phyloP scores from a whole-genome alignment of 2,797 vertebrate genomes.

The Chelon labrosus region DNA sequence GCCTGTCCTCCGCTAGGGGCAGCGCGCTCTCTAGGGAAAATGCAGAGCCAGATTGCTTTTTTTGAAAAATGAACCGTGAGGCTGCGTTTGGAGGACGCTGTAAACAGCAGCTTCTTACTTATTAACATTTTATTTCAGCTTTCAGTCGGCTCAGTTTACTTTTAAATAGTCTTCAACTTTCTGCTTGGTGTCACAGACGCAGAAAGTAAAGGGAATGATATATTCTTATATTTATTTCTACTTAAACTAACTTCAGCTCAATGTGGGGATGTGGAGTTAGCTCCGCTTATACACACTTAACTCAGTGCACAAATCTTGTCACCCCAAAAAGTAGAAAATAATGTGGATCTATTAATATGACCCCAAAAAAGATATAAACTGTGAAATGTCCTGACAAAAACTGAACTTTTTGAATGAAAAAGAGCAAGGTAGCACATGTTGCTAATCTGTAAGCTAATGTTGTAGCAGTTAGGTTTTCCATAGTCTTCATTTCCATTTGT shows the following conservation, averaged over 20 bases:
- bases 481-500: too few species aligned
- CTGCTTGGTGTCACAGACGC: not conserved
- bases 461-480: too few species aligned
- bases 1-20: conserved; percentile 36
- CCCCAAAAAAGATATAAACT: not conserved
- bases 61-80: conserved; percentile 1
- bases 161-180: conserved; percentile 11
- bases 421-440: too few species aligned
- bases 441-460: too few species aligned
- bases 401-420: too few species aligned
- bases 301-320: not conserved
- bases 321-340: not conserved
- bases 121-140: conserved; percentile 7
- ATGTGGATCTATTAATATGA: not conserved
- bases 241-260: conserved; percentile 22
- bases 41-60: not conserved
- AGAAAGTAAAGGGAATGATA: not conserved
- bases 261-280: not conserved
- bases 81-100: conserved; percentile 18
- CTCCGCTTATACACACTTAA: not conserved
- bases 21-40: conserved; percentile 9
- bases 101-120: conserved; percentile 18
- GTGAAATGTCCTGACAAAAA: not conserved
- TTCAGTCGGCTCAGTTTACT: conserved; percentile 9
- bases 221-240: conserved; percentile 24